These are phyloP conservation scores for Rhincodon typus DNA, from an alignment of 2,797 vertebrate species.

Conservation along the genomic window DNA sequence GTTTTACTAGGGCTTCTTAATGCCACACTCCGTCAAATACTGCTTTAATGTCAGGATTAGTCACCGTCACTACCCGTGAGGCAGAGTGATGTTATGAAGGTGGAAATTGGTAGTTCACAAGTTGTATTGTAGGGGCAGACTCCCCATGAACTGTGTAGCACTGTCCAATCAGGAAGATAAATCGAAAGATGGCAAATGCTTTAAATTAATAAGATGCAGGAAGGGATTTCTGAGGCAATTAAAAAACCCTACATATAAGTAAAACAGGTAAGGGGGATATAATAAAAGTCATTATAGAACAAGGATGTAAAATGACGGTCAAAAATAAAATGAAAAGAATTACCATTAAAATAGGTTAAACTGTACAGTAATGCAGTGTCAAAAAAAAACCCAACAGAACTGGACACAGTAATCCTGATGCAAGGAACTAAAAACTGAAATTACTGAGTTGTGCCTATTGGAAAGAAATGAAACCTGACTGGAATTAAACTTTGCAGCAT, in stretches of 20 bases:
- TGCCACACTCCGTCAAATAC: no score
- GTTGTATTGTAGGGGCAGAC: neutral
- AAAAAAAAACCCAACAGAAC: no score
- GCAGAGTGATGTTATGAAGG: neutral
- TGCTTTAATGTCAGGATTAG: no score
- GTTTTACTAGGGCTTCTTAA: no score
- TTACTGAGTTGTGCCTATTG: neutral
- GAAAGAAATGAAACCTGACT: neutral
- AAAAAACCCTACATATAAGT: no score
- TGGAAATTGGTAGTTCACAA: neutral
- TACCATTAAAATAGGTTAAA: no score
- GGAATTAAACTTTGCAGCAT: neutral
- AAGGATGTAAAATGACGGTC: no score
- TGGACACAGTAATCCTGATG: neutral
- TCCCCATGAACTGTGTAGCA: neutral
- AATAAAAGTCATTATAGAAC: no score
- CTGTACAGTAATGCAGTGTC: no score
- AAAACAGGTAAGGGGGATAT: neutral
- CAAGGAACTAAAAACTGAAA: neutral
- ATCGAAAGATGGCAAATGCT: neutral
- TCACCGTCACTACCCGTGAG: no score
- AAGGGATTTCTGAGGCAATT: neutral
- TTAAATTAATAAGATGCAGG: neutral
- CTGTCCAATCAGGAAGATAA: neutral
- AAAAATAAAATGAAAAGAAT: no score